Percentiles rank a stretch among this genome's conserved stretches.
Conservation (phyloP, 2,888 invertebrate genomes). For the Drosophila paracracens region DNA sequence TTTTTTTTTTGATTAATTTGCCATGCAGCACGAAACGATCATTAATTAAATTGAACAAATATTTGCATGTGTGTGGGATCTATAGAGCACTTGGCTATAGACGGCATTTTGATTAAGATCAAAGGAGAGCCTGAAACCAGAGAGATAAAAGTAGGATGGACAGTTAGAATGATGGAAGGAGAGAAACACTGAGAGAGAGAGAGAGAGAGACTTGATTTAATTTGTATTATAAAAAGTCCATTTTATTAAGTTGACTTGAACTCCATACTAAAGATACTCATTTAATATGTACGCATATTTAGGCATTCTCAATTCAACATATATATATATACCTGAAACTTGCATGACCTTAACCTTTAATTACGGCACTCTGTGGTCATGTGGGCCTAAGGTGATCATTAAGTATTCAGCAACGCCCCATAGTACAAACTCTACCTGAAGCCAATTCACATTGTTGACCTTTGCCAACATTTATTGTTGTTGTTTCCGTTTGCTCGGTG, state of each 20-base stretch:
- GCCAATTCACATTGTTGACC: slow-evolving; percentile 43
- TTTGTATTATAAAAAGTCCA: neutral
- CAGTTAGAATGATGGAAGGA: neutral
- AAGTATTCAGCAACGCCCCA: slow-evolving; percentile 41
- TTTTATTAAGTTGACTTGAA: neutral
- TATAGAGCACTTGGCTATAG: slow-evolving; percentile 19
- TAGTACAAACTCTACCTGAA: slow-evolving; percentile 29
- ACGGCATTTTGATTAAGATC: slow-evolving; percentile 13
- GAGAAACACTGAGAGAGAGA: neutral
- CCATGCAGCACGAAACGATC: slow-evolving; percentile 62
- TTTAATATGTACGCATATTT: neutral
- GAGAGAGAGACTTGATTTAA: too few relatives aligned
- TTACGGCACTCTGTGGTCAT: slow-evolving; percentile 26
- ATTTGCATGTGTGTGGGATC: slow-evolving; percentile 27
- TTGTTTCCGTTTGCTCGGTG: neutral
- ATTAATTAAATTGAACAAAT: slow-evolving; percentile 59
- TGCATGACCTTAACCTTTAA: slow-evolving; percentile 34
- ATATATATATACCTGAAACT: neutral
- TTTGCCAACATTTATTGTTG: slow-evolving; percentile 40
- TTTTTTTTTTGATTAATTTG: slow-evolving; percentile 69
- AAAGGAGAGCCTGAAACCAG: neutral
- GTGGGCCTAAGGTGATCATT: slow-evolving; percentile 29
- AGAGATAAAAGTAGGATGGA: neutral
- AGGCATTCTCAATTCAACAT: neutral
- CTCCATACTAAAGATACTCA: neutral